Evolutionary conservation across 2,113 vertebrate genomes (phyloP), one percentile per base, ranked within the genome.

Genomic region (Indicator maculatus): DNA sequence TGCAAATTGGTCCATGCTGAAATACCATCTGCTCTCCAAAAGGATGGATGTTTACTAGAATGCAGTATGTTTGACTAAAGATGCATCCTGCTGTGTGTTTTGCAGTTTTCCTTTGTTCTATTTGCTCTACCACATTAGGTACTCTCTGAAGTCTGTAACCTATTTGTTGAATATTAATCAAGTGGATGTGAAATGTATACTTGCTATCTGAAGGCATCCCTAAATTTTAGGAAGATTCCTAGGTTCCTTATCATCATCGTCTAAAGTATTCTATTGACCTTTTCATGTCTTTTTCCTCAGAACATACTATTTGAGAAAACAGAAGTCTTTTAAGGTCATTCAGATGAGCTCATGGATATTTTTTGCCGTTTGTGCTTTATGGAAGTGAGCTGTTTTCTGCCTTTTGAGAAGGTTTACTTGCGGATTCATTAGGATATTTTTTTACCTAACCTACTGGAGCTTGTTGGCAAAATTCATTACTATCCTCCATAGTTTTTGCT

Each of bases 21-120:
- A 96, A 70, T 41, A 39, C 87, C 85, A 95, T 93, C 93, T 95
- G 78, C 20, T 88, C 79, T 83, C 59, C 30, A 58, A 73, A 80
- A 82, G 30, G 84, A 61, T 23, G 27, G 64, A 31, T 66, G 89
- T 82, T 96, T 96, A 86, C 86, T 94, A 83, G 75, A 94, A 63
- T 94, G 89, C 83, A 52, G 67, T 15, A 9, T 3, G 8, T 61
- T 82, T 89, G 78, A 38, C 44, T 82, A 55, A 67, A 88, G 73
- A 30, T 79, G 44, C 53, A 79, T 36, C 66, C 33, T 65, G 41
- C 24, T 0, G 1, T 5, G 5, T 82, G n/a, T 76, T 91, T 93
- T 71, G 11, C 63, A 79, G 19, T 53, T 89, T 86, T 69, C 19
- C 9, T 86, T 79, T 73, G 23, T 72, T 85, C 17, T 6, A 33